These are phyloP conservation scores for Malacosoma neustria DNA, from an alignment of 2,888 invertebrate species.

Conservation along the genomic window DNA sequence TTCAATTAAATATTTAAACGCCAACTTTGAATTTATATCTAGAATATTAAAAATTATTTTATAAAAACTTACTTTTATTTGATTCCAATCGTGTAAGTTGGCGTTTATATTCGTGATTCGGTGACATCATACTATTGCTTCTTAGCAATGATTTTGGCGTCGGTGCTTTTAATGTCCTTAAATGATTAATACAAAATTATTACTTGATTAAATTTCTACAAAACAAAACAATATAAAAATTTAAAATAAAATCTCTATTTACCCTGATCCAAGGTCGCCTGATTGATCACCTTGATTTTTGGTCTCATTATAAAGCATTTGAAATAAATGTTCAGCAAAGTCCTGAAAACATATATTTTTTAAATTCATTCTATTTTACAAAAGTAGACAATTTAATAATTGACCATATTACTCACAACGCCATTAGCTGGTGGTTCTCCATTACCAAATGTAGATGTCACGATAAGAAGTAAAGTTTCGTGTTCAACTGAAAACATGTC, in stretches of 20 bases:
- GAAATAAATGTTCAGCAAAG: constrained; percentile 52
- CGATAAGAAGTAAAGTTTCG: constrained; percentile 91
- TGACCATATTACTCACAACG: constrained; percentile 76
- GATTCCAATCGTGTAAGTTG: constrained; percentile 76
- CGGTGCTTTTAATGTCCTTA: constrained; percentile 77
- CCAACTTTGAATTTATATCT: neutral
- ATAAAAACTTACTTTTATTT: constrained; percentile 51
- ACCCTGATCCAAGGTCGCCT: constrained; percentile 26
- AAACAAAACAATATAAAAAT: neutral
- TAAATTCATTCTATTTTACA: neutral
- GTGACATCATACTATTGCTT: constrained; percentile 80
- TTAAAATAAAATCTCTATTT: constrained; percentile 4
- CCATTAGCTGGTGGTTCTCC: constrained; percentile 98
- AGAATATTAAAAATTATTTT: neutral
- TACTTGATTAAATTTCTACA: neutral
- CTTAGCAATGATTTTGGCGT: constrained; percentile 92
- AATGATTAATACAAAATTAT: constrained; percentile 9
- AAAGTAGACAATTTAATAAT: neutral
- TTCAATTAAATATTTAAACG: neutral
- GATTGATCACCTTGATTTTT: constrained; percentile 33
- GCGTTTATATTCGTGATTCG: constrained; percentile 67
- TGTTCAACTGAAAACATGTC: constrained; percentile 95
- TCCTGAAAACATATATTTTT: constrained; percentile 24
- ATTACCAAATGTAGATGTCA: constrained; percentile 97
- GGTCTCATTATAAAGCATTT: constrained; percentile 51